These are phyloP conservation scores for Acropternis orthonyx DNA, from an alignment of 2,797 vertebrate genomes.

Conservation along the genomic window DNA sequence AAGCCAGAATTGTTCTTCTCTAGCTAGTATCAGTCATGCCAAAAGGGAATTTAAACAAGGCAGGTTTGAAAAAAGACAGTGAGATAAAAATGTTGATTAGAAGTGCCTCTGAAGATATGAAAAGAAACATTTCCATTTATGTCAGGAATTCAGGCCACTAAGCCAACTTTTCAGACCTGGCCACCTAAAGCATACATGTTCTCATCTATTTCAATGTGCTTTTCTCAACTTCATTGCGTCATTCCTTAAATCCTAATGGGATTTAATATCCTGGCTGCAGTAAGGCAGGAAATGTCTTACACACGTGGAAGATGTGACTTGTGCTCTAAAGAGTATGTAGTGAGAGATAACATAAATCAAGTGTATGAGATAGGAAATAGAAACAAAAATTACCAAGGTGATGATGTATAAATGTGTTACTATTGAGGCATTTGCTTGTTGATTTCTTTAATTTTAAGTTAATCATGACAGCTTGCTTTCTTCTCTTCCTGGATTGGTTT, in stretches of 20 bases:
- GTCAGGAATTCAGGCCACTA: neutral
- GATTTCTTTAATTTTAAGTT: neutral
- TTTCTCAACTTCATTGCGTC: neutral
- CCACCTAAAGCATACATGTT: neutral
- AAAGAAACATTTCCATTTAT: neutral
- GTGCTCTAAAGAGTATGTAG: neutral
- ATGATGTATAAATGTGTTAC: neutral
- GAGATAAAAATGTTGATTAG: neutral
- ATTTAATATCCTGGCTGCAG: neutral
- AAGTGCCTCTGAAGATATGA: neutral
- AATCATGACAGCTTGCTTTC: neutral
- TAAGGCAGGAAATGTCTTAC: neutral
- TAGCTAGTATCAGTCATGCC: neutral
- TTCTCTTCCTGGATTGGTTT: neutral
- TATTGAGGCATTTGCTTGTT: neutral
- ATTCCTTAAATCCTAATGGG: neutral
- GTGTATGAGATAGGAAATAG: neutral
- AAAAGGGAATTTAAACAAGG: neutral
- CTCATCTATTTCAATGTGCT: neutral
- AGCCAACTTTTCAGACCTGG: neutral
- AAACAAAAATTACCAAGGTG: neutral
- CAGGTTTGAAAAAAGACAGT: neutral
- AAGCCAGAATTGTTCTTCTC: neutral
- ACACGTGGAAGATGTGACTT: neutral
- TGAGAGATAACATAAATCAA: conserved; percentile 1